Evolutionary conservation across 2,888 invertebrate genomes (phyloP), one percentile per base, ranked within the genome.

Genomic region (Dione juno): DNA sequence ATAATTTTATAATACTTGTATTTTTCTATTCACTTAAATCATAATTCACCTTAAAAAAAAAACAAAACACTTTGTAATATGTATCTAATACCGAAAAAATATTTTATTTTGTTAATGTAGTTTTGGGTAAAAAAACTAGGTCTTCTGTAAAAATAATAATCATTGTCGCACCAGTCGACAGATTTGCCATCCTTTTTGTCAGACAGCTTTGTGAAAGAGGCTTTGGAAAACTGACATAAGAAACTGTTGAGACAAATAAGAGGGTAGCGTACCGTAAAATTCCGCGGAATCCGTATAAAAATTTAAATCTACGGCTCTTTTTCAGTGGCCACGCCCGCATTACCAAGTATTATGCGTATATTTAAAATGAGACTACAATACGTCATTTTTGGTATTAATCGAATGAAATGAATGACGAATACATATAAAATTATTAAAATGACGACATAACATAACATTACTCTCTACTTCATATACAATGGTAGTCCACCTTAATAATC

Each of bases 181-280:
- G 79, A 77, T 76, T 80, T 82, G 79, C 77, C 74, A 77, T 74
- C 75, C 79, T 82, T 84, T 82, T 82, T 77, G 77, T 77, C 74
- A 73, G 70, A 71, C 74, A 75, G 80, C 79, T 83, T 83, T 81
- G 67, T 53, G 72, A 83, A 83, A 84, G 81, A 82, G 76, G 83
- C 82, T 85, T 85, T 81, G 16, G 48, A 54, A 52, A 78, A 75
- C 82, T 83, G 81, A 84, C 82, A 85, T 76, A 83, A 81, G 83
- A 79, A 82, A 83, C 82, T 77, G 74, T 75, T 72, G 79, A 84
- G 83, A 86, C 84, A 88, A 88, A 86, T 85, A 85, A 82, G 80
- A 75, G 72, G 74, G 75, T 77, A 78, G 77, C 75, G 78, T 80
- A 77, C 79, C 82, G 81, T 75, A 77, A 77, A 78, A 78, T 83